These are phyloP conservation scores for Holotrichia oblita DNA, from an alignment of 1,140 invertebrate genomes.

Conservation along the genomic window DNA sequence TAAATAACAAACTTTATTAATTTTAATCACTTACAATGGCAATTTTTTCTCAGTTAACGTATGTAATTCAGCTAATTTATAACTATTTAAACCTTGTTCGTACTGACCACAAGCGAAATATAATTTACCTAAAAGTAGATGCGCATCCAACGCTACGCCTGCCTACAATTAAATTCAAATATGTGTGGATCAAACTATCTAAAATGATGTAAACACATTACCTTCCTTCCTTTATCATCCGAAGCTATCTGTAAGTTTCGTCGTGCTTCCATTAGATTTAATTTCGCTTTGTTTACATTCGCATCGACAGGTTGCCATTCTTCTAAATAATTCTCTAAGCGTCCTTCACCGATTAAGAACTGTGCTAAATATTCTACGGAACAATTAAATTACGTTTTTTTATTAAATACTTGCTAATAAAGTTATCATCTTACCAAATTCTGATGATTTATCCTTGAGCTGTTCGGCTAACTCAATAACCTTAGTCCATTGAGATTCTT, in stretches of 20 bases:
- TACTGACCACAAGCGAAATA: conserved; percentile 90
- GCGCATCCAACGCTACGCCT: conserved; percentile 85
- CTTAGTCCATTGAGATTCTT: conserved; percentile 91
- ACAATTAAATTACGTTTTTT: conserved; percentile 40
- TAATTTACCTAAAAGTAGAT: conserved; percentile 88
- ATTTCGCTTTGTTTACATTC: conserved; percentile 81
- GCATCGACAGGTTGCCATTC: conserved; percentile 85
- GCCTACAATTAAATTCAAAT: conserved; percentile 62
- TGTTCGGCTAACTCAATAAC: conserved; percentile 89
- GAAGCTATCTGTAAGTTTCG: conserved; percentile 78
- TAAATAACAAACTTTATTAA: conserved; percentile 40
- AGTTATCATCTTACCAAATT: conserved; percentile 64
- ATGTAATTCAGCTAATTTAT: conserved; percentile 85
- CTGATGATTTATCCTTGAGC: conserved; percentile 79
- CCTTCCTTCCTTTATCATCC: conserved; percentile 79
- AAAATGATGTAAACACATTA: conserved; percentile 47
- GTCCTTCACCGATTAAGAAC: conserved; percentile 90
- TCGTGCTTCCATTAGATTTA: conserved; percentile 80
- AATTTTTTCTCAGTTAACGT: conserved; percentile 83
- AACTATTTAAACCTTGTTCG: conserved; percentile 83
- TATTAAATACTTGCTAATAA: conserved; percentile 3
- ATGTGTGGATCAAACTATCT: background rate
- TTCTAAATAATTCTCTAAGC: conserved; percentile 88
- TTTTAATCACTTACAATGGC: conserved; percentile 68
- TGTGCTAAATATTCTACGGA: conserved; percentile 81